These are phyloP conservation scores for Pyrrhosoma nymphula DNA, from an alignment of 2,888 invertebrate species.

Conservation along the genomic window DNA sequence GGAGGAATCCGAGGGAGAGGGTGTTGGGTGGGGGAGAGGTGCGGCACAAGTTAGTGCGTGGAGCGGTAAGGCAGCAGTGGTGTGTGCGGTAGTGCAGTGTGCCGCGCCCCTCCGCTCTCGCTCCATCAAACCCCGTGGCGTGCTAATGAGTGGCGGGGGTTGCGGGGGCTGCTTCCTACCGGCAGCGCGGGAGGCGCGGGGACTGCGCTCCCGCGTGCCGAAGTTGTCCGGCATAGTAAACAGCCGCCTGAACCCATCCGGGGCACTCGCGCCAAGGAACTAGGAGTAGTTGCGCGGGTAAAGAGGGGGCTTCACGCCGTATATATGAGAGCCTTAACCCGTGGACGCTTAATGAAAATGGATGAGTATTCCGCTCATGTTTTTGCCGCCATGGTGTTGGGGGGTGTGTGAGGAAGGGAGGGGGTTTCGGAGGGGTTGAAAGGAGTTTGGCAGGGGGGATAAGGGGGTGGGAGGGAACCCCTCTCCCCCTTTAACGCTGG, in stretches of 20 bases:
- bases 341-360: conserved; percentile 20
- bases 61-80: not conserved
- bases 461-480: too few relatives aligned
- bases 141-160: not conserved
- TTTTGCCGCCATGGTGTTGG: too few relatives aligned
- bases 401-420: too few relatives aligned
- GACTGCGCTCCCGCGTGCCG: too few relatives aligned
- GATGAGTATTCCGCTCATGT: not conserved
- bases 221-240: not conserved
- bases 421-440: too few relatives aligned
- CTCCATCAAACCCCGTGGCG: not conserved
- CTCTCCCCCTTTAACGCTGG: too few relatives aligned
- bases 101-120: not conserved
- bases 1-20: not conserved
- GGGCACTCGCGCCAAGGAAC: not conserved
- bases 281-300: not conserved
- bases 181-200: too few relatives aligned
- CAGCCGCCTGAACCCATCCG: not conserved
- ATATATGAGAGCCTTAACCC: not conserved
- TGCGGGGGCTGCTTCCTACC: not conserved
- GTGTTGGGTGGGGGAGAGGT: not conserved
- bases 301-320: not conserved
- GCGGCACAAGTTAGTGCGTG: not conserved
- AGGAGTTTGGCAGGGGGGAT: too few relatives aligned
- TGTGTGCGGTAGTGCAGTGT: not conserved